Conservation (phyloP, 35 echinoderm and acorn worm genomes). For the Nesometra sesokonis region DNA sequence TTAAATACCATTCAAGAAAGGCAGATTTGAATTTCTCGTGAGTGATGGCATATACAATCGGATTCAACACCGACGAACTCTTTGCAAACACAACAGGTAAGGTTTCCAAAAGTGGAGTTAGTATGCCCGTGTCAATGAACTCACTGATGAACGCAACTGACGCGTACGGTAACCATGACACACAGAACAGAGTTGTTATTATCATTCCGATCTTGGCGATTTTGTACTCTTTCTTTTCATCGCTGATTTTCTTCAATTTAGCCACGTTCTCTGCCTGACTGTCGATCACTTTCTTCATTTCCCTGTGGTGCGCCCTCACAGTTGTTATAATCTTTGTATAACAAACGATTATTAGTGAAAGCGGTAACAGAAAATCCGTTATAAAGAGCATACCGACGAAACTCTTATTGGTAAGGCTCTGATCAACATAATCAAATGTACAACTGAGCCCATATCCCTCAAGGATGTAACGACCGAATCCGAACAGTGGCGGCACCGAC, state of each 20-base stretch:
- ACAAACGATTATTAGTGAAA: conserved; percentile 45
- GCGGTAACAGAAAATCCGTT: conserved; percentile 48
- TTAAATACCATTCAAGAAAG: neutral
- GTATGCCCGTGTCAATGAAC: neutral
- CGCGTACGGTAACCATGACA: conserved; percentile 80
- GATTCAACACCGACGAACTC: conserved; percentile 74
- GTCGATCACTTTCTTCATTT: conserved; percentile 24
- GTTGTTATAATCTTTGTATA: conserved; percentile 55
- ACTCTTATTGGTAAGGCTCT: conserved; percentile 21
- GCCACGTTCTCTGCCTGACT: conserved; percentile 21
- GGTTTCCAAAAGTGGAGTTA: conserved; percentile 31
- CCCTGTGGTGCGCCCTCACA: conserved; percentile 32
- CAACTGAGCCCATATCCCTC: conserved; percentile 84
- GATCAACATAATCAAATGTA: conserved; percentile 72
- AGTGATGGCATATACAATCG: conserved; percentile 74
- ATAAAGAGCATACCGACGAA: conserved; percentile 51
- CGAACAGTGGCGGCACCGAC: conserved; percentile 62
- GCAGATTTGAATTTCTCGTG: conserved; percentile 65
- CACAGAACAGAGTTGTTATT: conserved; percentile 29
- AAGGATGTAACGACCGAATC: conserved; percentile 58
- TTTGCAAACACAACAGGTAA: conserved; percentile 72
- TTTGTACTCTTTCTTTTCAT: conserved; percentile 55
- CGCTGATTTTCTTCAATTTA: conserved; percentile 1
- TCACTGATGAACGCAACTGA: conserved; percentile 47
- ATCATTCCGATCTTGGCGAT: conserved; percentile 72